Evolutionary conservation across 2,797 vertebrate genomes (phyloP), one percentile per base, ranked within the genome.

Genomic region (Notolabrus celidotus): DNA sequence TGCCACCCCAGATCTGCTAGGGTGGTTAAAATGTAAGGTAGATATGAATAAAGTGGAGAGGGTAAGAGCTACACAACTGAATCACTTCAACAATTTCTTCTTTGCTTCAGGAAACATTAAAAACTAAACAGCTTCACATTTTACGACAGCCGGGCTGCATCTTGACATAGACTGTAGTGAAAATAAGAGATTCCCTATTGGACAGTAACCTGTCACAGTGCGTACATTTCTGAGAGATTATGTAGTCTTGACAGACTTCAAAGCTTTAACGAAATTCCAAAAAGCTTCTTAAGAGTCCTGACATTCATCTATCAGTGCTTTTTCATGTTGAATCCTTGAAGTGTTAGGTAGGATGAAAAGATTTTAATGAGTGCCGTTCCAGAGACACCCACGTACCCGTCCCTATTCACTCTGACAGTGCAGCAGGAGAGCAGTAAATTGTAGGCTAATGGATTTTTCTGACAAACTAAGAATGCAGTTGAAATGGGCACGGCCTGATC

Each of bases 301-400:
- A 59, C 59, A 70, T 78, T 67, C 52, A 62, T 41, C 56, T 45
- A 19, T 65, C 39, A 19, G 29, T 49, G 54, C 43, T 67, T 34
- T 67, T 86, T 77, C 36, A 56, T 65, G 43, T 42, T 45, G 39
- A 81, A 71, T 77, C 70, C 69, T 76, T 80, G 33, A 82, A 75
- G 63, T 71, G 59, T 83, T 67, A 41, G 77, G 68, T 80, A 80
- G 76, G 58, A 83, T 88, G 68, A 88, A 86, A 85, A 64, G 64
- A 68, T 74, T 86, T 81, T 88, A 87, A 88, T 88, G 83, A 85
- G 73, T 20, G 59, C 58, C 1, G 29, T 53, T 83, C 33, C 67
- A 66, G 50, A 80, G 75, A 75, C 82, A 14, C 76, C 79, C 82
- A 85, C 84, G 1, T 39, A 58, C 29, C n/a, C 43, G 12, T 69